Evolutionary conservation across 2,888 invertebrate species (phyloP), one percentile per base, ranked within the genome.

Genomic region (Drepana falcataria): DNA sequence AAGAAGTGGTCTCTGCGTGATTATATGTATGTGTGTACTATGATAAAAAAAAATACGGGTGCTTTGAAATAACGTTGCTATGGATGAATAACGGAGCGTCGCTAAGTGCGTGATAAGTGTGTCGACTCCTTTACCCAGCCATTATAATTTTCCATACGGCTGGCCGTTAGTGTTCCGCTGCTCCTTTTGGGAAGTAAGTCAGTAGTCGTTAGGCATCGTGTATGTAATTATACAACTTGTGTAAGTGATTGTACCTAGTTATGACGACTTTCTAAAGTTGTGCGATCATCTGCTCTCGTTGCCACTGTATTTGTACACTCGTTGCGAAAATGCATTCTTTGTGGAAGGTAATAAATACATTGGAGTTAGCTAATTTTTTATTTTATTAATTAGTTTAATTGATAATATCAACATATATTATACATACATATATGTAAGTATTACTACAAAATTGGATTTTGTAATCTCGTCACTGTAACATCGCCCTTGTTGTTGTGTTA

Each of bases 101-200:
- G 44, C 44, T 37, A 3, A 37, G 44, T 44, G 55, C 56, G 44
- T 9, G 44, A 7, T 37, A 3, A 37, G 44, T 44, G 55, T 57
- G 44, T 9, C 9, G 44, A 3, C 9, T 44, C 9, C 44, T 9
- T 44, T 35, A 55, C 35, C 56, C 63, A 58, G 63, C 61, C 61
- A 68, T 73, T 61, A 75, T 75, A 76, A 83, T 86, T 85, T 85
- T 83, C 80, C 82, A 78, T 75, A 69, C 79, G 77, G 77, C 69
- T 85, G 83, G 67, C 68, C 76, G 79, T 81, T 67, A 66, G 73
- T 75, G 79, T 52, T 67, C 66, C 64, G 65, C 69, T 66, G 70
- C 66, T 66, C 64, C 68, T 73, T 73, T 69, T 59, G 63, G 21
- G 62, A 77, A 73, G 68, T 75, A 64, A 75, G 69, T 57, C 65